Conservation (phyloP, 2,797 vertebrate genomes). For the Gymnothorax reevesii region DNA sequence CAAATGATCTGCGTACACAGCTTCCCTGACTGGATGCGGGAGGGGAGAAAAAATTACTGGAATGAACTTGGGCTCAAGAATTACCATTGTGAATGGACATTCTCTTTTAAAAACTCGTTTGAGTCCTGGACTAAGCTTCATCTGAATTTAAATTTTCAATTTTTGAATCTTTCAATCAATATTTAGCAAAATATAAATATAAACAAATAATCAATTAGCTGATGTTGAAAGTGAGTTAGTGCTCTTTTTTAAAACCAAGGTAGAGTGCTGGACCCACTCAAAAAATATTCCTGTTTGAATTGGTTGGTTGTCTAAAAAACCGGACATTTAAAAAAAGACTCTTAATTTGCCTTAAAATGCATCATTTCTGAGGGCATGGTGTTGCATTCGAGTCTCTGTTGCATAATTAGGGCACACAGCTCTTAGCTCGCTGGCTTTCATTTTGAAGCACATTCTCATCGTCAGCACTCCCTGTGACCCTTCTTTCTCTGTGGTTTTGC, state of each 20-base stretch:
- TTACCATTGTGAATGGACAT: too few species aligned
- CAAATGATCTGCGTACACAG: too few species aligned
- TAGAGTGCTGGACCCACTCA: background rate
- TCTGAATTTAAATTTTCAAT: too few species aligned
- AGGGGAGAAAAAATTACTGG: too few species aligned
- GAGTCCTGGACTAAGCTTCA: too few species aligned
- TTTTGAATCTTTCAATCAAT: too few species aligned
- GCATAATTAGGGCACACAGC: slow-evolving; percentile 3
- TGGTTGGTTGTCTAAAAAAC: background rate
- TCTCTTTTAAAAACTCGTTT: too few species aligned
- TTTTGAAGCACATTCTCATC: background rate
- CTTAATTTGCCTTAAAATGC: background rate
- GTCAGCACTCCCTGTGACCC: background rate
- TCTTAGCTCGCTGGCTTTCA: background rate
- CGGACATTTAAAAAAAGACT: background rate
- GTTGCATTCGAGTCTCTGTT: background rate
- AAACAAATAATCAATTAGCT: background rate
- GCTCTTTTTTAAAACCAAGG: background rate
- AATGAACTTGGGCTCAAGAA: too few species aligned
- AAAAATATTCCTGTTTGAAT: background rate
- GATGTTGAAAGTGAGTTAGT: background rate
- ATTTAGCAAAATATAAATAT: too few species aligned
- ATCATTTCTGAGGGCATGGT: background rate
- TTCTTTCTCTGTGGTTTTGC: slow-evolving; percentile 25
- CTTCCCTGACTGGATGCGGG: too few species aligned